Conservation (phyloP, 1,140 invertebrate species). For the Aphis craccivora region DNA sequence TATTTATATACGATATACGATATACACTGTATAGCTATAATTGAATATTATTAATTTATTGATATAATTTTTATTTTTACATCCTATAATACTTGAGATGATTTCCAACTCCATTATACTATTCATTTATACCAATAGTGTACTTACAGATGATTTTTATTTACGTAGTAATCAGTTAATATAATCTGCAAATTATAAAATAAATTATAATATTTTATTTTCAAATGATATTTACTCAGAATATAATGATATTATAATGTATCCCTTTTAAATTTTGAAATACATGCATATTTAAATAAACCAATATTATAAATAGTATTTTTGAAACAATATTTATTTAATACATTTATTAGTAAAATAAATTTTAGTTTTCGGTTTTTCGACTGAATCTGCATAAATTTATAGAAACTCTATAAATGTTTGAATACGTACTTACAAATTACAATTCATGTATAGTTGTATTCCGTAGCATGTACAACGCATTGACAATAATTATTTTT, state of each 20-base stretch:
- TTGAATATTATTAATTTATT: not conserved
- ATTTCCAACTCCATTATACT: not conserved
- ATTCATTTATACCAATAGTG: not conserved
- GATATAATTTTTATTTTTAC: not conserved
- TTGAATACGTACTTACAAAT: not conserved
- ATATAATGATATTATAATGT: not conserved
- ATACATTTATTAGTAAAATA: not conserved
- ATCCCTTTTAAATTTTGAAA: not conserved
- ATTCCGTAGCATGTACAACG: not conserved
- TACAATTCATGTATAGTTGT: not conserved
- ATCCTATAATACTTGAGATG: not conserved
- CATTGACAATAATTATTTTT: not conserved
- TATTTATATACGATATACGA: not conserved
- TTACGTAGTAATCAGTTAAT: not conserved
- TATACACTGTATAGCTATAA: not conserved
- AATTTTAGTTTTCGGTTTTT: not conserved
- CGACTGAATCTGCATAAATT: not conserved
- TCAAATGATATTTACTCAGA: not conserved
- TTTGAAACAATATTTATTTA: not conserved
- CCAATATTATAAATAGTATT: not conserved
- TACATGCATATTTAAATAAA: not conserved
- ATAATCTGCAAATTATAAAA: not conserved
- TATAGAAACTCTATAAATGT: not conserved
- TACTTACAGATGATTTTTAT: not conserved
- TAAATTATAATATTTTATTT: not conserved